Conservation (phyloP, 2,888 invertebrate genomes). For the Acronicta aceris region DNA sequence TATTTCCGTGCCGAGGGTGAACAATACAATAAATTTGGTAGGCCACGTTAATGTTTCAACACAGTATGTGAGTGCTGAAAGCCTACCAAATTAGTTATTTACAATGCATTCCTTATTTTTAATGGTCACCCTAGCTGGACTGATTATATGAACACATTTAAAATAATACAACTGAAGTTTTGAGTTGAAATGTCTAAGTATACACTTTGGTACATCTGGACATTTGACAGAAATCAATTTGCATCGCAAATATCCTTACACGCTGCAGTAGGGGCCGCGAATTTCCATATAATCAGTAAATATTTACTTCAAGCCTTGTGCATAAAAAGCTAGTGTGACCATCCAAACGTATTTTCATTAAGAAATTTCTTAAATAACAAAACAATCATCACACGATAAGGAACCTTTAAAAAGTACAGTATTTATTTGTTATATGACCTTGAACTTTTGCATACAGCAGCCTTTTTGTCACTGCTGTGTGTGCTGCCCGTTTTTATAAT, state of each 20-base stretch:
- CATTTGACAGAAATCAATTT: conserved; percentile 2
- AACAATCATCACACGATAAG: conserved; percentile 85
- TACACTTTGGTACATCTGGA: conserved; percentile 7
- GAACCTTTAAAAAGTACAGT: conserved; percentile 81
- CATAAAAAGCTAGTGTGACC: conserved; percentile 71
- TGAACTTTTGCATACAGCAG: conserved; percentile 59
- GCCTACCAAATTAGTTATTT: conserved; percentile 86
- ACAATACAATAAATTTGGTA: conserved; percentile 77
- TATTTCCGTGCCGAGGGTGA: conserved; percentile 34
- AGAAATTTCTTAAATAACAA: conserved; percentile 77
- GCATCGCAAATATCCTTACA: neutral
- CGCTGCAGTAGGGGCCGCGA: neutral
- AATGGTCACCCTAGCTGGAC: conserved; percentile 74
- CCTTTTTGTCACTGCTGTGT: conserved; percentile 1
- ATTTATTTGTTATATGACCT: conserved; percentile 69
- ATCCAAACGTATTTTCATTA: conserved; percentile 62
- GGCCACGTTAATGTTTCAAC: conserved; percentile 76
- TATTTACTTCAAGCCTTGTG: conserved; percentile 66
- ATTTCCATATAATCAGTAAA: conserved; percentile 61
- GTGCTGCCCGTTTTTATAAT: no score
- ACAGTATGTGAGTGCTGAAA: conserved; percentile 76
- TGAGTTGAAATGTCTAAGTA: conserved; percentile 2
- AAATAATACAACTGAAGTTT: neutral
- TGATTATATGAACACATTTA: conserved; percentile 57
- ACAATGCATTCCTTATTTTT: conserved; percentile 81